Evolutionary conservation across 2,797 vertebrate genomes (phyloP).

Genomic region (Agapornis canus): DNA sequence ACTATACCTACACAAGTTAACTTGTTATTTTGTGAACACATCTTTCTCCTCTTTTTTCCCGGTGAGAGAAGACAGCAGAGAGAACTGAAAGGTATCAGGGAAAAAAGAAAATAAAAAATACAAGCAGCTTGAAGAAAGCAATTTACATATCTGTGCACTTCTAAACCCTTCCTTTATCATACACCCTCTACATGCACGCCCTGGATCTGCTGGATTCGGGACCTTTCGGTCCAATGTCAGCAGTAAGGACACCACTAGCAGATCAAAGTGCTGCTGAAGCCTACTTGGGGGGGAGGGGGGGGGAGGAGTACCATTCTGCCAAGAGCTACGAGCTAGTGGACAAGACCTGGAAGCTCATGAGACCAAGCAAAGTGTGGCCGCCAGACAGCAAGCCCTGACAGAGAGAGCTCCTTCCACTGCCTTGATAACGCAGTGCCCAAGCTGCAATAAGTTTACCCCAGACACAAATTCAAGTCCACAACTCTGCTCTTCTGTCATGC

Average conservation of each 20-base stretch:
- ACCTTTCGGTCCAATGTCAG: background rate
- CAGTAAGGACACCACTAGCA: background rate
- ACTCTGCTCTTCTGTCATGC: background rate
- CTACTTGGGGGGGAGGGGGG: background rate
- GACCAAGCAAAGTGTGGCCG: rapidly evolving
- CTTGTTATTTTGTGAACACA: background rate
- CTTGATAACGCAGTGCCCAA: rapidly evolving
- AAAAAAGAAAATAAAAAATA: background rate
- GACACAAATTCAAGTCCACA: rapidly evolving
- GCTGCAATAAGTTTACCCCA: background rate
- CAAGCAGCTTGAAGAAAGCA: background rate
- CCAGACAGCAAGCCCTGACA: background rate
- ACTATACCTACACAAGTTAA: background rate
- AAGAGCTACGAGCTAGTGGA: background rate
- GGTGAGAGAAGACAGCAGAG: background rate
- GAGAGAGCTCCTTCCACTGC: background rate
- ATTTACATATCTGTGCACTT: background rate
- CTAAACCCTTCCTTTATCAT: background rate
- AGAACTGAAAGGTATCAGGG: background rate
- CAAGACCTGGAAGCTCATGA: background rate
- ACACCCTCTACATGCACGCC: rapidly evolving
- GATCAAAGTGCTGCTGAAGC: background rate
- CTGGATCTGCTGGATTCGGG: background rate
- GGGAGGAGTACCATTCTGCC: background rate
- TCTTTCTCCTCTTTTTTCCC: background rate